Conservation (phyloP, 2,888 invertebrate genomes). For the Tetragnatha montana region DNA sequence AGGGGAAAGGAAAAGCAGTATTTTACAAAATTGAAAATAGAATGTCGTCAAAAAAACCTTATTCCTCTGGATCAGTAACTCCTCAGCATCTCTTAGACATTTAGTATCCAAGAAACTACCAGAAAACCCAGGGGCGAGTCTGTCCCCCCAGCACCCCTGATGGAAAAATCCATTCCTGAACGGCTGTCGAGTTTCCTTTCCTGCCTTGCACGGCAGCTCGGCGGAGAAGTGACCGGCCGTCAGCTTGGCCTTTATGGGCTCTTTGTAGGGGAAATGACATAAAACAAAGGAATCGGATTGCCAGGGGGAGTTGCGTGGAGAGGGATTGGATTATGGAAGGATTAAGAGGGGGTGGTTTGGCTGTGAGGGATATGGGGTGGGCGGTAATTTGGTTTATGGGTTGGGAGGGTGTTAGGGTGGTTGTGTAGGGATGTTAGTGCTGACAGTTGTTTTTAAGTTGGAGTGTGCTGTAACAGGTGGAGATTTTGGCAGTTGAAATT, state of each 20-base stretch:
- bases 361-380: background rate
- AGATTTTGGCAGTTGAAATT: background rate
- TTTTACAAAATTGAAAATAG: too few species aligned
- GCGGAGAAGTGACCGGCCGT: slow-evolving; percentile 42
- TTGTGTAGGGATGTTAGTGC: background rate
- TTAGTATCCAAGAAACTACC: slow-evolving; percentile 20
- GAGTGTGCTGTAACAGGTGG: background rate
- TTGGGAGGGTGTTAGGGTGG: background rate
- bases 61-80: slow-evolving; percentile 3
- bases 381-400: background rate
- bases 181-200: slow-evolving; percentile 4
- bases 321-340: background rate
- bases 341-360: slow-evolving; percentile 5
- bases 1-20: too few species aligned
- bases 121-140: background rate
- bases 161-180: slow-evolving; percentile 66
- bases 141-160: slow-evolving; percentile 53
- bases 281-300: slow-evolving; percentile 25
- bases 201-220: slow-evolving; percentile 61
- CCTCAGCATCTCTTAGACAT: background rate
- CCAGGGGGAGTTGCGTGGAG: background rate
- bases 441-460: background rate
- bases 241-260: slow-evolving; percentile 39
- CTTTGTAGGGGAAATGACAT: slow-evolving; percentile 16
- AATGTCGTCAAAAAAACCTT: background rate